A percentile compares a stretch with the other conserved stretches of the same genome.
Evolutionary conservation across 2,113 vertebrate species (phyloP).

Genomic region (Morone chrysops): DNA sequence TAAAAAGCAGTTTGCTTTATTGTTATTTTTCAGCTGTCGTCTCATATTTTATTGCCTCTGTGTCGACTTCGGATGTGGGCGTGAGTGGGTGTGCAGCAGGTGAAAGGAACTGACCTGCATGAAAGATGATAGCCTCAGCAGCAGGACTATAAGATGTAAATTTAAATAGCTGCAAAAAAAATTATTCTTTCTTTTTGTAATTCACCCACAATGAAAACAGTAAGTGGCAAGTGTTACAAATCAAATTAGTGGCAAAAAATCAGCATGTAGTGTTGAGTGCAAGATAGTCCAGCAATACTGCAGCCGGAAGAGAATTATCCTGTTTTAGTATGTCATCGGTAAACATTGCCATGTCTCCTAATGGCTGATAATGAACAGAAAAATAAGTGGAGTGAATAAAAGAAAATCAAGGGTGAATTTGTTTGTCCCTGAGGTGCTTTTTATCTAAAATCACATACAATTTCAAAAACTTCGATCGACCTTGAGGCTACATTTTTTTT

Average conservation of each 20-base stretch:
- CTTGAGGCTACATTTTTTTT: background rate
- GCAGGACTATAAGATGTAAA: no score
- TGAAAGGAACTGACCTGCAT: background rate
- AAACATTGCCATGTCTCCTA: no score
- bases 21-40: background rate
- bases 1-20: conserved; percentile 31
- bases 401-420: background rate
- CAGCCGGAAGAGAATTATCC: no score
- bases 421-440: background rate
- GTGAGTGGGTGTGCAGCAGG: background rate
- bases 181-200: no score
- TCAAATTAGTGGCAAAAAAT: no score
- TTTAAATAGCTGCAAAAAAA: no score
- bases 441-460: background rate
- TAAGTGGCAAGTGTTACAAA: no score
- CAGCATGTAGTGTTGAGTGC: no score
- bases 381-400: background rate
- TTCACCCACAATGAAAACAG: no score
- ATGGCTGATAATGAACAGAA: background rate
- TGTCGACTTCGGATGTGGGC: background rate
- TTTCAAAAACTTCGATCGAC: background rate
- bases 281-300: no score
- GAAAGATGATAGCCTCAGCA: no score
- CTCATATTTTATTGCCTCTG: background rate
- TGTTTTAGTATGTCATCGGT: no score